phyloP scores from a whole-genome alignment of 1,140 invertebrate species.

The Leptinotarsa defecta region DNA sequence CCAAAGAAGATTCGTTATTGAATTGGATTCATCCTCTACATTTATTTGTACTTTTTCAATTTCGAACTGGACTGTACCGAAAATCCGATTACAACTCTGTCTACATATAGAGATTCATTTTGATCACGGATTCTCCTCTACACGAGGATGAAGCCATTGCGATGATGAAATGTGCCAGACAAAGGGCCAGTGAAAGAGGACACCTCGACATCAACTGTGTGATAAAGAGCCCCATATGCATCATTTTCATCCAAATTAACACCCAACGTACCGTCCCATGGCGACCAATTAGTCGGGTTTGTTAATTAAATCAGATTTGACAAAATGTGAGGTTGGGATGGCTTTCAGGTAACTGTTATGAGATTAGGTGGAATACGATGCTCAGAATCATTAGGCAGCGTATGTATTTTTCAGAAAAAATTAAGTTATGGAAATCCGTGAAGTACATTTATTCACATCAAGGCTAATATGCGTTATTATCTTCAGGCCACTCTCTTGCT shows the following conservation, averaged over 20 bases:
- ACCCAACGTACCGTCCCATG: neutral
- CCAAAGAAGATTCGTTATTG: no score
- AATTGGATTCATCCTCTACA: no score
- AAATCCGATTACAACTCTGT: neutral
- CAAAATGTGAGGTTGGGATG: neutral
- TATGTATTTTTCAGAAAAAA: no score
- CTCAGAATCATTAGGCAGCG: neutral
- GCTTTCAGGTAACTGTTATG: neutral
- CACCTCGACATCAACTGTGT: neutral
- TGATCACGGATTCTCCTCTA: no score
- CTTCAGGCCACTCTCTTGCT: no score
- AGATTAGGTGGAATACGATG: neutral
- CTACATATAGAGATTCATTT: neutral
- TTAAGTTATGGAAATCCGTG: no score
- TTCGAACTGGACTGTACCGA: neutral
- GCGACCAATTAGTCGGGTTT: neutral
- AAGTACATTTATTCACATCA: no score
- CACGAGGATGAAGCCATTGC: neutral
- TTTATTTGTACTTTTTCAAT: no score
- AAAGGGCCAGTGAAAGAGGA: neutral
- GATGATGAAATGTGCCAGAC: neutral
- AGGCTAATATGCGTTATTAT: no score
- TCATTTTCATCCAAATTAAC: conserved; percentile 1
- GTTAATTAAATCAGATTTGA: neutral
- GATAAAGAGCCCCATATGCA: neutral